Evolutionary conservation across 2,888 invertebrate species (phyloP), one percentile per base, ranked within the genome.

Genomic region (Drosophila mercatorum): DNA sequence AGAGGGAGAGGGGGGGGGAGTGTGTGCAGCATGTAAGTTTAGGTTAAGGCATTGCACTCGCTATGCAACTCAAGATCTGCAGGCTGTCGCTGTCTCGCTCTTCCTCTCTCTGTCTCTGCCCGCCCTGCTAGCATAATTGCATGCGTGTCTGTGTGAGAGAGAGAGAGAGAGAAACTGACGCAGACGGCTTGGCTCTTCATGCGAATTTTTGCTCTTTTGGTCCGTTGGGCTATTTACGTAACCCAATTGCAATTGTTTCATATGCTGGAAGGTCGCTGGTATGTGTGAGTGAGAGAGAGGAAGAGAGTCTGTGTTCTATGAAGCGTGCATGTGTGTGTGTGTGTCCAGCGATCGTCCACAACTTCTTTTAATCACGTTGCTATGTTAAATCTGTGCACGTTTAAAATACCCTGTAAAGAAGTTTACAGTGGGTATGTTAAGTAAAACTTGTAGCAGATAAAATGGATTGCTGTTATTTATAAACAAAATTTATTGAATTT

Each of bases 201-300:
- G 78, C 68, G 52, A 52, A 36, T 56, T 63, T 52, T 58, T 22
- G 3, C n/a, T 46, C 12, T 28, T 47, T 58, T 53, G 56, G 55
- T 31, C 38, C 49, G 49, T 57, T 68, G 72, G 55, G 67, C 78
- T 72, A 83, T 82, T 80, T 82, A 65, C 76, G 68, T 83, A 81
- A 80, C 68, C 68, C 58, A 80, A 53, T 80, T 68, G 72, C 81
- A 80, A 78, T 68, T 81, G 80, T 75, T 83, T 67, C 71, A 57
- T 76, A 40, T 62, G 72, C 74, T 75, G 67, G 68, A 86, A 82
- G 82, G 83, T 78, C 83, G 66, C 41, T 14, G 59, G 14, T 14
- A 41, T 46, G 38, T 34, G 58, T n/a, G 43, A 26, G 55, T 5
- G 28, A 47, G 49, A n/a, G 49, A 65, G 56, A 63, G 53, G 5